Base-by-base conservation (phyloP, 2,888 invertebrate species). In the Agapostemon virescens region DNA sequence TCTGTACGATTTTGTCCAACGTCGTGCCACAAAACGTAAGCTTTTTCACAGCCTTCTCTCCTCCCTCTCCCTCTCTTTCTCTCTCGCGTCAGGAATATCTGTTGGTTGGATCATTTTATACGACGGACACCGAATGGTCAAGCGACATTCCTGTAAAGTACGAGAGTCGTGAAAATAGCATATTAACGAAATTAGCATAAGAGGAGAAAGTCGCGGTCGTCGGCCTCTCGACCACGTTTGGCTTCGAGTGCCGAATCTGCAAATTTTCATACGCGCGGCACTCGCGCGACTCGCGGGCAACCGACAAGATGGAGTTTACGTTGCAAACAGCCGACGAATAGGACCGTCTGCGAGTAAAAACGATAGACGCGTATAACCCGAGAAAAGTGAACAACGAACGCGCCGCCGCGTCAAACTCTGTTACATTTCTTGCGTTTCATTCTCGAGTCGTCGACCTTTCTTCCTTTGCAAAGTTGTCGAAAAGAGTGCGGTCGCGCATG, bases 111-210 rank as follows among this genome's bases (percentile, higher is more conserved):
- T 55, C 73, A 40, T n/a, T 45, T 74, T 61, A 70, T 69, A 74
- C 72, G 73, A 78, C 71, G 38, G 79, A 78, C 61, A 64, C 49
- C 79, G 45, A 71, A 78, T 77, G 78, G 80, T 76, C 75, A 76
- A 77, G 49, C 76, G 84, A 74, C 72, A 78, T 83, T 78, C 74
- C 78, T 52, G 68, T 73, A 74, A 79, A 79, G 76, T 81, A 83
- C 83, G 75, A 75, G 80, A 83, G 77, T 86, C 86, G 85, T 88
- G 87, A 90, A 90, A 90, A 90, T 90, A 88, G 90, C 89, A 85
- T 89, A 89, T 90, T 90, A 90, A 90, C 89, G 83, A 90, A 91
- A 91, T 91, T 92, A 91, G 89, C 91, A 91, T 92, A 91, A 90
- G 89, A 90, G 88, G 91, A 90, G 91, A 92, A 92, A 92, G 91